Base-by-base conservation (phyloP, 2,113 vertebrate species). In the Dromaius novaehollandiae region DNA sequence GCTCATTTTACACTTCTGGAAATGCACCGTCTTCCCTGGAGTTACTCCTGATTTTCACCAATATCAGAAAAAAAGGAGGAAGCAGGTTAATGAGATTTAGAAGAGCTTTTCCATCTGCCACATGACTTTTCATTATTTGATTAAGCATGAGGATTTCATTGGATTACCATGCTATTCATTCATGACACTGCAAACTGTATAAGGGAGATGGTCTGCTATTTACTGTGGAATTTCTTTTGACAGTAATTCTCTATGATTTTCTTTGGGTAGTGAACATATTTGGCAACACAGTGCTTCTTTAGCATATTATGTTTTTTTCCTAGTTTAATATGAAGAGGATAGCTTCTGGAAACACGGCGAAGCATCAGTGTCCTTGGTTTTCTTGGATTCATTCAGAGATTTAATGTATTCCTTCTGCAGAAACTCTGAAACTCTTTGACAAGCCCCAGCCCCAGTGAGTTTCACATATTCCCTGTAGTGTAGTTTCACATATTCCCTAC, bases 11-110 rank as follows among this genome's bases (percentile, higher is more conserved):
- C 51, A 53, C 28, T 8, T 20, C 73, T 71, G 50, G 17, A 34
- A 81, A 70, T 5, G 4, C 18, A 4, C 34, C 11, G 13, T 19
- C 9, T 71, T 26, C 30, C 13, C 50, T 0, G 1, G 58, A 84
- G 38, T 92, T 34, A 44, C 32, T 85, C 81, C 77, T 1, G 15
- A 40, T 80, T 93, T 80, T 80, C 1, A 2, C 55, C 17, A 7
- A 25, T 65, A 63, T 34, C 48, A 53, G 88, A 63, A 56, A 38
- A 91, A 76, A 48, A 46, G 50, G 56, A 84, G 83, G 74, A 86
- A 68, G 76, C 76, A 90, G 83, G 76, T 93, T 90, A 92, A 95
- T 86, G 86, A 92, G 86, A 92, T 95, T 90, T 88, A 81, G 48
- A 86, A 55, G 66, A 86, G 82, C 46, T 86, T 69, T 94, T 81